Evolutionary conservation across 2,797 vertebrate genomes (phyloP), one percentile per base, ranked within the genome.

Genomic region (Thamnophis elegans): DNA sequence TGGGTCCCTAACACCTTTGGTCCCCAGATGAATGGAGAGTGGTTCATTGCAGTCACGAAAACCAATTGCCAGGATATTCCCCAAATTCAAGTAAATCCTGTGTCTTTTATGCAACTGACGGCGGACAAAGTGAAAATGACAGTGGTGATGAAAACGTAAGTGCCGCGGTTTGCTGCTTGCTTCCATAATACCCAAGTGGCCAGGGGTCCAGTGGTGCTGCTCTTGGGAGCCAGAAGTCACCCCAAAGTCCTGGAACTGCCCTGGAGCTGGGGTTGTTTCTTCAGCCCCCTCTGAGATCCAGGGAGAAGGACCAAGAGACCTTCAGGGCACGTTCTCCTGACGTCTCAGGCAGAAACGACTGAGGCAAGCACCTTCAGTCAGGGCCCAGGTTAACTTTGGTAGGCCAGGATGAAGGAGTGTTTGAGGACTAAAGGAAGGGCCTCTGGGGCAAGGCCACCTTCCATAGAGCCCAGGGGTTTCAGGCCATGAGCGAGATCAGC

Each of bases 21-120:
- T 25, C 36, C 20, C 73, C 36, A 82, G 73, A 0, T 47, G 0
- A 51, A 51, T 51, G 47, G 47, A 51, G 47, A 5, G 0, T 0
- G 2, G 1, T 0, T 0, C 1, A 1, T 22, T 10, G 0, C 0
- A 12, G 9, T 9, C 9, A 82, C 5, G 0, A 0, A 0, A 25
- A 25, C 7, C 18, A 0, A 22, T 11, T 78, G 73, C 18, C 0
- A 0, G 32, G 42, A 1, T 0, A 1, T 42, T 10, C 0, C 8
- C 8, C 0, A 0, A 0, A 78, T 78, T 73, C 0, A 1, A 0
- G 16, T 0, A 1, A 0, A 9, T 4, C 47, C 47, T 5, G 47
- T 51, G 47, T 51, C 47, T 51, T 51, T 51, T 51, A 51, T 51
- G 47, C 47, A 7, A 51, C 5, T 5, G 47, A 51, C 47, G 47